Evolutionary conservation across 1,140 invertebrate species (phyloP), one percentile per base, ranked within the genome.

Genomic region (Tetraneura akinire): DNA sequence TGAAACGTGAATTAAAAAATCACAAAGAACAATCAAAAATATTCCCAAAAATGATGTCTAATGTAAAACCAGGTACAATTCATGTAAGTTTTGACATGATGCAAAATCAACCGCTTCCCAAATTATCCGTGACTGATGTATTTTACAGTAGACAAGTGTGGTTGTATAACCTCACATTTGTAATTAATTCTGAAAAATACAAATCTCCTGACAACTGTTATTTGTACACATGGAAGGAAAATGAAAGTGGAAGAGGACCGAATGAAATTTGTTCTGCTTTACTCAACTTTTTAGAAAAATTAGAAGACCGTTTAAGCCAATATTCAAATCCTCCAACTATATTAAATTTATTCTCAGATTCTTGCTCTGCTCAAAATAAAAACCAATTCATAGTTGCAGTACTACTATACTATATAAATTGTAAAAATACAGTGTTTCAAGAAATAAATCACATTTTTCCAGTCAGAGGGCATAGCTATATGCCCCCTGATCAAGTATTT

Each of bases 151-250:
- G 84, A n/a, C 84, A 86, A 80, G 68, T 86, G 11, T 83, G 84
- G 80, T 80, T 84, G 26, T 84, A 84, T 53, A 85, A 84, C 80
- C 84, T 85, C 68, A 84, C 83, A 13, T 82, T 85, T 26, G 83
- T 84, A 18, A 62, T 80, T 62, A 83, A 83, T 49, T 62, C 82
- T 29, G 51, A 47, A 42, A 10, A 32, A 18, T 26, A 53, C 13
- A 18, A 29, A 71, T 21, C 80, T 26, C 32, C 55, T 53, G 80
- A 66, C 82, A 73, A 83, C 80, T 82, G 84, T 29, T 81, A 81
- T 82, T 82, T 82, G 42, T 85, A 85, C 80, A 80, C 29, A 53
- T 86, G 84, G 85, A 81, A 68, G 11, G 85, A 86, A 82, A 80
- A 60, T 81, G 83, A 3, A 85, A n/a, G n/a, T n/a, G n/a, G n/a